Percentiles rank a stretch among this genome's conserved stretches.
Evolutionary conservation across 2,113 vertebrate genomes (phyloP).

Genomic region (Cephalopholis sonnerati): DNA sequence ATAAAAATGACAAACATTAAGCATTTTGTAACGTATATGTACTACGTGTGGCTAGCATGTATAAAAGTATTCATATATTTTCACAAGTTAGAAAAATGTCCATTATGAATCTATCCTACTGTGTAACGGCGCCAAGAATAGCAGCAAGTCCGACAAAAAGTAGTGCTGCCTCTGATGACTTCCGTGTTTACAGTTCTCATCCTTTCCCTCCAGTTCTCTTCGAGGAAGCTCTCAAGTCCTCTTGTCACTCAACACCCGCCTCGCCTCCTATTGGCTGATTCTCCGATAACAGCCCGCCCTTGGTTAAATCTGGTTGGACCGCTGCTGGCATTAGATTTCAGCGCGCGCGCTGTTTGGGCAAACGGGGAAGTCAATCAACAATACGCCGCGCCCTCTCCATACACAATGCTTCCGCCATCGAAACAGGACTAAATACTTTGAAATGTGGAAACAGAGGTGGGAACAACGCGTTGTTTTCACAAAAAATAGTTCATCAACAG

Average conservation of each 20-base stretch:
- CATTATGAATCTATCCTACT: background rate
- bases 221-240: constrained; percentile 75
- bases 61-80: background rate
- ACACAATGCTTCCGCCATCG: constrained; percentile 85
- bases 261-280: constrained; percentile 69
- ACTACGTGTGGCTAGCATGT: background rate
- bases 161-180: constrained; percentile 80
- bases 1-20: background rate
- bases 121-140: constrained; percentile 56
- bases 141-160: constrained; percentile 77
- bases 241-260: constrained; percentile 76
- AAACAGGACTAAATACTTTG: constrained; percentile 62
- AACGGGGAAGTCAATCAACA: constrained; percentile 57
- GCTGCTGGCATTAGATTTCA: constrained; percentile 4
- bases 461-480: background rate
- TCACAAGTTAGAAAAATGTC: background rate
- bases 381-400: constrained; percentile 50
- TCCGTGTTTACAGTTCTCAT: constrained; percentile 87
- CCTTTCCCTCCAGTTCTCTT: constrained; percentile 88
- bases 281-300: background rate
- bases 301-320: constrained; percentile 26
- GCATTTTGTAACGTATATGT: background rate
- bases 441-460: background rate
- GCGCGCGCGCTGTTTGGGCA: constrained; percentile 50
- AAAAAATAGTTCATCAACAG: fast-evolving